These are phyloP conservation scores for Antechinus stuartii DNA, from an alignment of 2,113 vertebrate genomes.

Conservation along the genomic window DNA sequence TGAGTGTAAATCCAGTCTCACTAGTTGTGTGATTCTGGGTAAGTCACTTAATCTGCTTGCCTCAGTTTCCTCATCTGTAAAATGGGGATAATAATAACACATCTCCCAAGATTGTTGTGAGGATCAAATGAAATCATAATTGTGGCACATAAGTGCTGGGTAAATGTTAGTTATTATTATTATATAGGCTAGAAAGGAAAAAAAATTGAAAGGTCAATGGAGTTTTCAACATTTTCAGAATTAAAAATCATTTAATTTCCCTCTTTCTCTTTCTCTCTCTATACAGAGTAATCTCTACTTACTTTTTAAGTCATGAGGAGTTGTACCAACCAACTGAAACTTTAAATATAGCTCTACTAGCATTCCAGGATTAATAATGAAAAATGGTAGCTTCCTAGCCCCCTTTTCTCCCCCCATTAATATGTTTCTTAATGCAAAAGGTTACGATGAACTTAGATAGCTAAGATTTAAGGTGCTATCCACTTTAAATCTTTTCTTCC, in stretches of 20 bases:
- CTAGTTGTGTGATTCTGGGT: not conserved
- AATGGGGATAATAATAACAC: not conserved
- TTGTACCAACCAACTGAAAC: not conserved
- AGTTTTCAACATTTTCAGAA: not conserved
- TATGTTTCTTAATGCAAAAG: conserved; percentile 16
- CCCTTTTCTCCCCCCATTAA: not conserved
- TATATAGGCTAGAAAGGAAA: not conserved
- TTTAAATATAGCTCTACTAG: conserved; percentile 32
- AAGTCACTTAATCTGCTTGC: not conserved
- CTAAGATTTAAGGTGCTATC: not conserved
- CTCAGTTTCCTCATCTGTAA: not conserved
- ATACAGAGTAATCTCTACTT: not conserved
- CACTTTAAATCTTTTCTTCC: conserved; percentile 39
- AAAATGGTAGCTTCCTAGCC: not conserved
- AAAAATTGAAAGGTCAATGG: not conserved
- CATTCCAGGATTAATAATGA: not conserved
- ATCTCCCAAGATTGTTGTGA: too few relatives aligned
- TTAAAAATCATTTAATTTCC: not conserved
- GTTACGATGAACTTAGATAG: conserved; percentile 25
- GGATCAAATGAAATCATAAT: not conserved
- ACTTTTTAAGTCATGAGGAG: not conserved
- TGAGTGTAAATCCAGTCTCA: not conserved
- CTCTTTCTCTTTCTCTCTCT: not conserved
- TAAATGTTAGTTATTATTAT: not conserved
- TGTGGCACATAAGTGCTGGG: not conserved